phyloP scores from a whole-genome alignment of 2,888 invertebrate species.

The Epirrhoe alternata region DNA sequence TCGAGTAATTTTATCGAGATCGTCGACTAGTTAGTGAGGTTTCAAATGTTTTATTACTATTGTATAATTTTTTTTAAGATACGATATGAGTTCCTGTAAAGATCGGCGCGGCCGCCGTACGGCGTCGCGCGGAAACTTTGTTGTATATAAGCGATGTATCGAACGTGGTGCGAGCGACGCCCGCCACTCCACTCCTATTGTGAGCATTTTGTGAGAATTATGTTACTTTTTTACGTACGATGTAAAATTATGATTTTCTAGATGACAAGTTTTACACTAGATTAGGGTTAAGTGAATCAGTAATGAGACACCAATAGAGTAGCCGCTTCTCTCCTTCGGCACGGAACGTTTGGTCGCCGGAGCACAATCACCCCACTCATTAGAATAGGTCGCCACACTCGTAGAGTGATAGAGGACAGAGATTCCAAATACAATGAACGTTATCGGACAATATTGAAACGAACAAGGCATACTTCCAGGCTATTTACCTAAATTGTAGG shows the following conservation, averaged over 20 bases:
- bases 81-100: conserved; percentile 85
- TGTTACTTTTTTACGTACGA: conserved; percentile 82
- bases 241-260: conserved; percentile 79
- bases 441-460: conserved; percentile 83
- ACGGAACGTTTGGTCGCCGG: conserved; percentile 78
- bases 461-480: conserved; percentile 83
- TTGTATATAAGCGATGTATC: conserved; percentile 81
- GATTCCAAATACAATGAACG: conserved; percentile 77
- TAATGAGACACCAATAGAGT: conserved; percentile 85
- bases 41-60: conserved; percentile 85
- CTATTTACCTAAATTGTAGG: conserved; percentile 81
- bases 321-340: conserved; percentile 84
- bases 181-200: conserved; percentile 77
- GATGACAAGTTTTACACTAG: conserved; percentile 84
- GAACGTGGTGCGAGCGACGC: conserved; percentile 51
- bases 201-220: conserved; percentile 84
- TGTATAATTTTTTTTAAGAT: conserved; percentile 83
- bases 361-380: conserved; percentile 69
- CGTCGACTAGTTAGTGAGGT: conserved; percentile 85
- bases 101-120: conserved; percentile 69
- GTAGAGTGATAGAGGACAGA: conserved; percentile 80
- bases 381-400: conserved; percentile 82
- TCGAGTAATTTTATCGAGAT: conserved; percentile 82
- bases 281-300: conserved; percentile 83
- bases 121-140: conserved; percentile 72